Percentiles rank a stretch among this genome's conserved stretches.
These are phyloP conservation scores for Drosophila neotestacea DNA, from an alignment of 2,888 invertebrate genomes.

Conservation along the genomic window DNA sequence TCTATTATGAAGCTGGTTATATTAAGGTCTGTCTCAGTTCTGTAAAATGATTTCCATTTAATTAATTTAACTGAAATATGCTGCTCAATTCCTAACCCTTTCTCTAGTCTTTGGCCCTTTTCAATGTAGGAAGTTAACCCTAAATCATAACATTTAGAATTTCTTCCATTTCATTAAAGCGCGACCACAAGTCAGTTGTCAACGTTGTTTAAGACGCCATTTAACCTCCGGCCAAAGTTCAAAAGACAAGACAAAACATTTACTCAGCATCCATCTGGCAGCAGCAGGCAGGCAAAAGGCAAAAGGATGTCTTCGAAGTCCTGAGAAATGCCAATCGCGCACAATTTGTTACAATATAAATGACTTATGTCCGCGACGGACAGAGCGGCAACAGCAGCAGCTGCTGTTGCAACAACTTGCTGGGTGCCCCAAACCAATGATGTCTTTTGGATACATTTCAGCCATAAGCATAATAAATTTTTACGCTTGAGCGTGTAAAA, in stretches of 20 bases:
- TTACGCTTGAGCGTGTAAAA: conserved; percentile 80
- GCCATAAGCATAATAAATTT: conserved; percentile 84
- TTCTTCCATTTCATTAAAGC: conserved; percentile 61
- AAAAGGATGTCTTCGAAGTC: conserved; percentile 39
- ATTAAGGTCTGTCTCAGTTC: not conserved
- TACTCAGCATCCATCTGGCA: conserved; percentile 65
- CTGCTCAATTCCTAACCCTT: not conserved
- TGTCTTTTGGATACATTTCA: conserved; percentile 44
- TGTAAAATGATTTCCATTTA: not conserved
- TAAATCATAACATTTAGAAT: conserved; percentile 29
- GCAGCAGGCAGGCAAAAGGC: not conserved
- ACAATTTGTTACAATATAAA: conserved; percentile 82
- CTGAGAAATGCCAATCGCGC: conserved; percentile 72
- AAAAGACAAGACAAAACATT: conserved; percentile 70
- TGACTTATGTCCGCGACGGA: conserved; percentile 75
- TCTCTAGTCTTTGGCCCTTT: not conserved
- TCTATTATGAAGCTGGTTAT: not conserved
- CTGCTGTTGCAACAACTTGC: conserved; percentile 59
- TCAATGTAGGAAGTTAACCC: conserved; percentile 23
- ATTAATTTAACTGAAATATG: not conserved
- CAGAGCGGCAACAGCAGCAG: conserved; percentile 31
- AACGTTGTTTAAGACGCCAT: conserved; percentile 53
- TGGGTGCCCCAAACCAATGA: conserved; percentile 8
- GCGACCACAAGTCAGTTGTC: conserved; percentile 53
- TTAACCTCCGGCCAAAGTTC: conserved; percentile 72